Evolutionary conservation across 2,797 vertebrate genomes (phyloP).

Genomic region (Tolypeutes matacus): DNA sequence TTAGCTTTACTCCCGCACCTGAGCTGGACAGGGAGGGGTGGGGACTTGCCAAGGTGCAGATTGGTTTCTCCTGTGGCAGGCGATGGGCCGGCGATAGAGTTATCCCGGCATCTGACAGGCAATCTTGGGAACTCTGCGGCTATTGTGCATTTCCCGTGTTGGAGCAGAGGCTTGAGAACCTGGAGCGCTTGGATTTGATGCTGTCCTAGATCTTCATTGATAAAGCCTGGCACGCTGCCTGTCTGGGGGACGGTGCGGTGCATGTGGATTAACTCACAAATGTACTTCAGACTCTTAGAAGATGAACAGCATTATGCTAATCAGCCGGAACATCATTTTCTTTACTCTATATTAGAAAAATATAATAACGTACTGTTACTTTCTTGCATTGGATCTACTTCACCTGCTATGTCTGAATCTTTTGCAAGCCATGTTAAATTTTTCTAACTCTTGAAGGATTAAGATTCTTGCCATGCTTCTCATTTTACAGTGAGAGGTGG

Average conservation of each 20-base stretch:
- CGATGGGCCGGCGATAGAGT: neutral
- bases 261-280: neutral
- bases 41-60: neutral
- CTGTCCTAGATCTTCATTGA: neutral
- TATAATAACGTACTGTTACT: neutral
- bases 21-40: neutral
- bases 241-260: neutral
- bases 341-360: neutral
- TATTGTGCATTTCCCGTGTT: fast-evolving
- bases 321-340: neutral
- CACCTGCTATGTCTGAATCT: neutral
- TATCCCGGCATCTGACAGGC: neutral
- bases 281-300: neutral
- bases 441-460: neutral
- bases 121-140: neutral
- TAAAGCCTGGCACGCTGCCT: neutral
- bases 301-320: neutral
- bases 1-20: too few relatives aligned
- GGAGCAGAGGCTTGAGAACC: neutral
- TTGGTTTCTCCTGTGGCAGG: neutral
- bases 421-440: neutral
- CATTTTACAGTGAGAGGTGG: neutral
- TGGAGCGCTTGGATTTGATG: neutral
- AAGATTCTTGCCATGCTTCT: neutral
- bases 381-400: neutral